phyloP scores from a whole-genome alignment of 2,888 invertebrate genomes.

The Thera britannica region DNA sequence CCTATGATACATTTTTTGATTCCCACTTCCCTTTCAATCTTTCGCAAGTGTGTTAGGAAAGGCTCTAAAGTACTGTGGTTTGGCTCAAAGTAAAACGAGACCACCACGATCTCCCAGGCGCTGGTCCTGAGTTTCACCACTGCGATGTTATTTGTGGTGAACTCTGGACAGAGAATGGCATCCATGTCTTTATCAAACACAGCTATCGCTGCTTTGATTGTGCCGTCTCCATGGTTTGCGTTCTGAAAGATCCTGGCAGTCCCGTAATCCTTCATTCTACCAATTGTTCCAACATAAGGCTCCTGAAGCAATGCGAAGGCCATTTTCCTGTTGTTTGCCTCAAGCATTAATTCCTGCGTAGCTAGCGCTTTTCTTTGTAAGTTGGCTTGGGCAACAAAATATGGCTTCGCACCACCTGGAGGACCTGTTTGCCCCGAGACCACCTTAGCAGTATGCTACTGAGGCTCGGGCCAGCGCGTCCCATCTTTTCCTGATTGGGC shows the following conservation, averaged over 20 bases:
- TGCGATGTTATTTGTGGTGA: too few relatives aligned
- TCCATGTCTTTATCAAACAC: not conserved
- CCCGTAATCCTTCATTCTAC: constrained; percentile 3
- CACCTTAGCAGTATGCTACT: too few relatives aligned
- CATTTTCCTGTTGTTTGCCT: not conserved
- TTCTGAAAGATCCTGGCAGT: constrained; percentile 7
- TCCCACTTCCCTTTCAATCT: too few relatives aligned
- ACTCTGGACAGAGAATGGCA: not conserved
- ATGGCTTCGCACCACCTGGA: not conserved
- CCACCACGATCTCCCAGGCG: too few relatives aligned
- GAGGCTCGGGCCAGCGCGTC: too few relatives aligned
- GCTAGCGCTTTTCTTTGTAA: constrained; percentile 1
- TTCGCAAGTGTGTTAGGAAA: too few relatives aligned
- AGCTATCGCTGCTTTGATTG: not conserved
- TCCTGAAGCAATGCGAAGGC: constrained; percentile 17
- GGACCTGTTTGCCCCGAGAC: too few relatives aligned
- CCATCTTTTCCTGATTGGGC: not conserved
- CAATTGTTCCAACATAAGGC: constrained; percentile 8
- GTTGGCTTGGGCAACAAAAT: constrained; percentile 7
- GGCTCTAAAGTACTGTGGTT: too few relatives aligned
- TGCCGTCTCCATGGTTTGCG: not conserved
- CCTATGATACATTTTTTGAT: too few relatives aligned
- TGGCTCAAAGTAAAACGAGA: too few relatives aligned
- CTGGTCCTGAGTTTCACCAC: too few relatives aligned
- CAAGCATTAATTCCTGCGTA: not conserved